Base-by-base conservation (phyloP, 2,888 invertebrate species). In the Eupsilia transversa region DNA sequence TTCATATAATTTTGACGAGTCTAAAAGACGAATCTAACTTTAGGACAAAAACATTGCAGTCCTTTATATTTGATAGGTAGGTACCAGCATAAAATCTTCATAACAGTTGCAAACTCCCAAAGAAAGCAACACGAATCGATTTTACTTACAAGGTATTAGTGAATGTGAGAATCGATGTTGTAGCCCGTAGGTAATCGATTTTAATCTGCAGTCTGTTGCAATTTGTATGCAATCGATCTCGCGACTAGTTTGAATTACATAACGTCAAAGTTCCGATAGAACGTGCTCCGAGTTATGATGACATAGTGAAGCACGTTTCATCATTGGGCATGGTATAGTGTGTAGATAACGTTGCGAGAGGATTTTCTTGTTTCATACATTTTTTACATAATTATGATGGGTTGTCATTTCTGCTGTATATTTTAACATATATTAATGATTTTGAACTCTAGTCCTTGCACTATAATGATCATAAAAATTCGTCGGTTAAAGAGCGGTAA, bases 251-350 rank as follows among this genome's bases (percentile, higher is more conserved):
- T n/a, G n/a, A 46, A 74, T 85, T 83, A 77, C 83, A 46, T 76
- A 73, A 82, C 49, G 17, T 35, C 14, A 20, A 67, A 80, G 54
- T 82, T 67, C 66, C 66, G 74, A 86, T 79, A 79, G 69, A 77
- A 87, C 86, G 78, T 73, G 81, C 79, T 76, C 56, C n/a, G 20
- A 27, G 46, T 60, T 77, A 27, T 79, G 85, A 75, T 74, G 79
- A 79, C 75, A 75, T 54, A 69, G 23, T 43, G 57, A 43, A 70
- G 33, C 0, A 23, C 43, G 68, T 86, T 86, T 85, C 83, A 69
- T 83, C 79, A 86, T 59, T 65, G 20, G 56, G 74, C 27, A 43
- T 56, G 20, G 27, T 43, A 4, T 60, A 33, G 7, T 9, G 20
- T 74, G 52, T 38, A 30, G 59, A 65, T 64, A 72, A 69, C 33